Base-by-base conservation (phyloP, 2,113 vertebrate species). In the Melanocharis versteri region DNA sequence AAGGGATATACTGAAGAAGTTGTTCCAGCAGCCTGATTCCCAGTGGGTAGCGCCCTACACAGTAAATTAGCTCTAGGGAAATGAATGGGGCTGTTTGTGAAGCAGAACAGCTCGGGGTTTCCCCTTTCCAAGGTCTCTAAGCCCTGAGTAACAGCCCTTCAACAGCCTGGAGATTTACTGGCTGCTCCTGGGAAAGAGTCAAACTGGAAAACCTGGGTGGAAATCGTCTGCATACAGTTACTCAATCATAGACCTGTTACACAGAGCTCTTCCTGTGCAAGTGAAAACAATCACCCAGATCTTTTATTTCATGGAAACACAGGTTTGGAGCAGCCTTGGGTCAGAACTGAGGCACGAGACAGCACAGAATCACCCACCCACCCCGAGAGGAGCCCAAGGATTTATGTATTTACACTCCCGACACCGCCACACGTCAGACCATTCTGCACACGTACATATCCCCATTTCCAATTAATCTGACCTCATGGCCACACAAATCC, bases 381-480 rank as follows among this genome's bases (percentile, higher is more conserved):
- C 20, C 31, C 78, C 3, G 2, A 31, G 28, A 40, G 27, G 22
- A 4, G 4, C 50, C 51, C 16, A 8, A 31, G 17, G 24, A 37
- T 30, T 76, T 3, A 3, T 1, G 0, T 1, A 37, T 17, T 77
- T 2, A 5, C 0, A 2, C 6, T 26, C 39, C 76, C 1, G 4
- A 37, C 56, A 45, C 3, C 8, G 4, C 11, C 88, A 23, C 39
- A 6, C 31, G 58, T 37, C 37, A 8, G 33, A 23, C 6, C 20
- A 13, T 4, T 42, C 2, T 0, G 1, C 57, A 5, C 0, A 0
- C 9, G 6, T 13, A 6, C 31, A 2, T 1, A 30, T 3, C 53
- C 21, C 16, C 61, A 2, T 10, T 40, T 2, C n/a, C 8, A 2
- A 19, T 0, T 8, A 7, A 15, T 13, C 2, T 1, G 15, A 30